These are phyloP conservation scores for Acanthurus leucopareius DNA, from an alignment of 2,797 vertebrate species.

Conservation along the genomic window DNA sequence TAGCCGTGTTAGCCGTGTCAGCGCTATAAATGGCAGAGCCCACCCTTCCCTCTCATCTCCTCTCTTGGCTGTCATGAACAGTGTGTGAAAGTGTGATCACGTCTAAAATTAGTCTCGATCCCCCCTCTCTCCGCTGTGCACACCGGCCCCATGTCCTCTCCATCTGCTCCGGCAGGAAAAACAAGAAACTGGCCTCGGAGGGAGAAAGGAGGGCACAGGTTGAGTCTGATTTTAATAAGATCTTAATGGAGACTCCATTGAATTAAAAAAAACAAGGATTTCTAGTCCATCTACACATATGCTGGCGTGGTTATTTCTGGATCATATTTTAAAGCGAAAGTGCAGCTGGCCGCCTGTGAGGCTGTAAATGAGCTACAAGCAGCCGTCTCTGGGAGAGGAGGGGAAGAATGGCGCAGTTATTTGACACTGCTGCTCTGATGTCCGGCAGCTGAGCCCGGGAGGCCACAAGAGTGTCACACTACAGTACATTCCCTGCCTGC, in stretches of 20 bases:
- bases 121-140: conserved; percentile 66
- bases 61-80: conserved; percentile 80
- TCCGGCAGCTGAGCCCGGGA: conserved; percentile 74
- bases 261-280: not conserved
- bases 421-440: conserved; percentile 77
- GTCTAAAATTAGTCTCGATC: conserved; percentile 80
- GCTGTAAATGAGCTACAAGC: conserved; percentile 57
- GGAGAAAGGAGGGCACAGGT: conserved; percentile 33
- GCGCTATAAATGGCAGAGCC: conserved; percentile 74
- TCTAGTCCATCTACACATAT: not conserved
- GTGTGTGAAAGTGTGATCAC: conserved; percentile 74
- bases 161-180: conserved; percentile 79
- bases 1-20: conserved; percentile 48
- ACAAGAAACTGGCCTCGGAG: conserved; percentile 55
- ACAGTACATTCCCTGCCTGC: conserved; percentile 41
- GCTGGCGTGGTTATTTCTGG: conserved; percentile 23
- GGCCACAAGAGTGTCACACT: conserved; percentile 62
- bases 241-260: conserved; percentile 13
- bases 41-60: conserved; percentile 47
- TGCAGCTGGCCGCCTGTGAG: conserved; percentile 19
- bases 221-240: conserved; percentile 16
- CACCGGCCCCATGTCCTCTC: conserved; percentile 76
- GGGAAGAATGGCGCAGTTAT: conserved; percentile 55
- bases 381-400: conserved; percentile 20
- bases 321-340: conserved; percentile 44